A percentile compares a stretch with the other conserved stretches of the same genome.
phyloP scores from a whole-genome alignment of 2,888 invertebrate species.

The Tipula helvola region DNA sequence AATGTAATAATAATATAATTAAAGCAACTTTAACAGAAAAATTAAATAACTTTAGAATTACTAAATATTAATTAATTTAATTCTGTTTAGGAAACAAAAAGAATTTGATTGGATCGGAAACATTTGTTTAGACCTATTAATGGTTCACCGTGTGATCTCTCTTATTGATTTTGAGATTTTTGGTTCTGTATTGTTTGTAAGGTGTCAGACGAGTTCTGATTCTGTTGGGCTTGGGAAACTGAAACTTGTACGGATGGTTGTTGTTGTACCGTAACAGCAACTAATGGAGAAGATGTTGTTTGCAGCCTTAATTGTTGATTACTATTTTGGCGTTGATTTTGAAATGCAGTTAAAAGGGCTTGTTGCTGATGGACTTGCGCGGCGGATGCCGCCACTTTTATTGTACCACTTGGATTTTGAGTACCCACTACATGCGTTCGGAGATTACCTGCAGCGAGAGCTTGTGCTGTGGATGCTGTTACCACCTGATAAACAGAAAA shows the following conservation, averaged over 20 bases:
- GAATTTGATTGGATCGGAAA: background rate
- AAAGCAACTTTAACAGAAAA: background rate
- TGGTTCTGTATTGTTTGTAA: background rate
- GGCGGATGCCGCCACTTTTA: constrained; percentile 38
- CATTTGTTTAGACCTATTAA: background rate
- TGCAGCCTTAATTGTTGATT: constrained; percentile 46
- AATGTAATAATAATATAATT: background rate
- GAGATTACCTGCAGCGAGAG: constrained; percentile 36
- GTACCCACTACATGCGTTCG: constrained; percentile 34
- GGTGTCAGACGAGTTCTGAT: background rate
- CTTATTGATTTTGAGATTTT: background rate
- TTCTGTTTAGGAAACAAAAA: background rate
- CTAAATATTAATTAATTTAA: background rate
- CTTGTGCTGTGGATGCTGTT: constrained; percentile 39
- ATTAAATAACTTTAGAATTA: background rate
- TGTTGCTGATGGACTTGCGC: constrained; percentile 37
- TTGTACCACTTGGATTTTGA: constrained; percentile 33
- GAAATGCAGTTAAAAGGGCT: constrained; percentile 42
- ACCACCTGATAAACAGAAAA: constrained; percentile 37
- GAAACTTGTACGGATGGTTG: constrained; percentile 23
- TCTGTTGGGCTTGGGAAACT: constrained; percentile 17
- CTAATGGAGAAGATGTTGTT: constrained; percentile 39
- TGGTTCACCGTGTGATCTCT: background rate
- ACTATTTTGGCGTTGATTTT: constrained; percentile 42
- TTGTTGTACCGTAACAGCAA: constrained; percentile 46